Base-by-base conservation (phyloP, 2,797 vertebrate species). In the Vireo griseus region DNA sequence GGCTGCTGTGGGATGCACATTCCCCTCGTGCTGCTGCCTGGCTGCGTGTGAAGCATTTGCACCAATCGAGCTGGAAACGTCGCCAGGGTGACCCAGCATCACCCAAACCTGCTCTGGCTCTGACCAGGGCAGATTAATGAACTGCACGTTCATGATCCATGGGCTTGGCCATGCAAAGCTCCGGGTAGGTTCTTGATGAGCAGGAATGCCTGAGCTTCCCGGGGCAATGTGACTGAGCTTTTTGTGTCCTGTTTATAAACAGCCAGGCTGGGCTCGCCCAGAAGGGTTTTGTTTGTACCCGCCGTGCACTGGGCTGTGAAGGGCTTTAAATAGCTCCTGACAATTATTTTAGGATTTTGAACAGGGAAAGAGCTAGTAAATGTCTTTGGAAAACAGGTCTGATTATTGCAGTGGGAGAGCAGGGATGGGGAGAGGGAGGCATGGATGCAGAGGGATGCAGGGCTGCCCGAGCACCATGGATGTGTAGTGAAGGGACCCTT, bases 201-300 rank as follows among this genome's bases (percentile, higher is more conserved):
- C 61, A 31, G 47, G 79, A 81, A 37, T 47, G 48, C 47, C 79
- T 50, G 42, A 31, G 82, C 51, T 63, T 16, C 29, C 75, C 31
- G 10, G 79, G 72, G 40, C 72, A 92, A 37, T 8, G 90, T 93
- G 89, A 82, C 80, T 28, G 65, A 62, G 65, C 78, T 63, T 39
- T 79, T 65, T 92, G 85, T 93, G 68, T 37, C 29, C 63, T 67
- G 72, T 61, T 92, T 37, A 21, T 63, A 25, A 83, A 90, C 66
- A 91, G 77, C 67, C 73, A 19, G 55, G 66, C 89, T 84, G 68
- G 87, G 79, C 51, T 92, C 75, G 26, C 87, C 90, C 80, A 92
- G 94, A 96, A 96, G 69, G 86, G 72, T 82, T 96, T 94, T 96
- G 91, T 93, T 95, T 63, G 63, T 55, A 40, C 55, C 54, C n/a